Evolutionary conservation across 2,888 invertebrate species (phyloP).

Genomic region (Drosophila meridionalis): DNA sequence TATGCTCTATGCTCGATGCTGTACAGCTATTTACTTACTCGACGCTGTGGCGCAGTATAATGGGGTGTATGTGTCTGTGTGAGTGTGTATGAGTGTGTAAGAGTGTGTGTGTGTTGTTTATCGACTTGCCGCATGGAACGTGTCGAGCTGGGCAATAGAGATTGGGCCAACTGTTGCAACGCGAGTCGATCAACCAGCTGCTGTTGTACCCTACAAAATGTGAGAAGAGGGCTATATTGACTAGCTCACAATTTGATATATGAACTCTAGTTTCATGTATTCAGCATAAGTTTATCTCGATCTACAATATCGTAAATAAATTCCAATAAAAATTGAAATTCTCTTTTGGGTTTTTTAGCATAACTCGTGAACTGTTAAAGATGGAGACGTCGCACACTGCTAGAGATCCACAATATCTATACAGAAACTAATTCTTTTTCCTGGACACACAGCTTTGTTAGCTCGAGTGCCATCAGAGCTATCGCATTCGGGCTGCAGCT

Average conservation of each 20-base stretch:
- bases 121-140: slow-evolving; percentile 42
- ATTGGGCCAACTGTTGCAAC: slow-evolving; percentile 25
- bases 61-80: neutral
- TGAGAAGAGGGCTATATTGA: neutral
- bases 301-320: neutral
- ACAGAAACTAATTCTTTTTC: neutral
- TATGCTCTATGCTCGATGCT: slow-evolving; percentile 5
- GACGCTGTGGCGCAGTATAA: slow-evolving; percentile 7
- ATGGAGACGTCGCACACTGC: too few relatives aligned
- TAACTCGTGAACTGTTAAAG: neutral
- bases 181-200: slow-evolving; percentile 56
- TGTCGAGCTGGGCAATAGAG: slow-evolving; percentile 29
- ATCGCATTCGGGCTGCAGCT: neutral
- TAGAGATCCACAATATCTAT: neutral
- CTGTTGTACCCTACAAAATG: slow-evolving; percentile 5
- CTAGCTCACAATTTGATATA: neutral
- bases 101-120: slow-evolving; percentile 23
- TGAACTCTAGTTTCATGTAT: neutral
- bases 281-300: neutral
- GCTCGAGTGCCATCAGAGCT: neutral
- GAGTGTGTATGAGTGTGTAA: too few relatives aligned
- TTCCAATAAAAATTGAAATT: too few relatives aligned
- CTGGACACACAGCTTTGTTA: neutral
- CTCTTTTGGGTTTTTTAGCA: too few relatives aligned
- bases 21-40: neutral